Conservation (phyloP, 2,888 invertebrate genomes). For the Rhamnusium bicolor region DNA sequence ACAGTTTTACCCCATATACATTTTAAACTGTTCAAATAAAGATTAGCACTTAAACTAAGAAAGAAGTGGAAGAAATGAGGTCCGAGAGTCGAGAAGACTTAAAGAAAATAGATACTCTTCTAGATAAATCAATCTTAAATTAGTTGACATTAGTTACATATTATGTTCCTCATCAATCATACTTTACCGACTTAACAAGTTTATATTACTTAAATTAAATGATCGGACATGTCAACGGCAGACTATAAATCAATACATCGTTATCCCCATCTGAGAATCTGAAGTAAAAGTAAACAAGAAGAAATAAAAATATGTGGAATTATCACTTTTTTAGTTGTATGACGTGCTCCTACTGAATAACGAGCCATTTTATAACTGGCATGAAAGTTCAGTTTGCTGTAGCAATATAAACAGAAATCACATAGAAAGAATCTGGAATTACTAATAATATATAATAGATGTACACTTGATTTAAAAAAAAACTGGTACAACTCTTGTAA, state of each 20-base stretch:
- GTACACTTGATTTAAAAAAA: no score
- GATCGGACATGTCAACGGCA: conserved; percentile 42
- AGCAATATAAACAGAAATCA: no score
- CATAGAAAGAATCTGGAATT: no score
- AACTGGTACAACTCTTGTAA: no score
- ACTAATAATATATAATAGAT: no score
- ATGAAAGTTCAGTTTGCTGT: no score
- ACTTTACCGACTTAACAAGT: conserved; percentile 45
- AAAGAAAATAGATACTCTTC: conserved; percentile 10
- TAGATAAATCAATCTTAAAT: conserved; percentile 45
- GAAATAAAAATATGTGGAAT: background rate
- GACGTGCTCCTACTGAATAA: background rate
- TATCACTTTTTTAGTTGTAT: background rate
- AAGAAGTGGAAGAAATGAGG: background rate
- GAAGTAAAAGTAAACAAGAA: background rate
- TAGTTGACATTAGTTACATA: conserved; percentile 42
- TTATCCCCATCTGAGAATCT: conserved; percentile 4
- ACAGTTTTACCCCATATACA: background rate
- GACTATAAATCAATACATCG: conserved; percentile 42
- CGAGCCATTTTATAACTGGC: no score
- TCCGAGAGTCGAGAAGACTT: background rate
- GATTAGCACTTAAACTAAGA: background rate
- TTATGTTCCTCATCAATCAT: conserved; percentile 44
- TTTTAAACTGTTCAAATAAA: conserved; percentile 9
- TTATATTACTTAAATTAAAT: conserved; percentile 48